A percentile compares a stretch with the other conserved stretches of the same genome.
phyloP scores from a whole-genome alignment of 2,113 vertebrate species.

The Forbesichthys papilliferus region DNA sequence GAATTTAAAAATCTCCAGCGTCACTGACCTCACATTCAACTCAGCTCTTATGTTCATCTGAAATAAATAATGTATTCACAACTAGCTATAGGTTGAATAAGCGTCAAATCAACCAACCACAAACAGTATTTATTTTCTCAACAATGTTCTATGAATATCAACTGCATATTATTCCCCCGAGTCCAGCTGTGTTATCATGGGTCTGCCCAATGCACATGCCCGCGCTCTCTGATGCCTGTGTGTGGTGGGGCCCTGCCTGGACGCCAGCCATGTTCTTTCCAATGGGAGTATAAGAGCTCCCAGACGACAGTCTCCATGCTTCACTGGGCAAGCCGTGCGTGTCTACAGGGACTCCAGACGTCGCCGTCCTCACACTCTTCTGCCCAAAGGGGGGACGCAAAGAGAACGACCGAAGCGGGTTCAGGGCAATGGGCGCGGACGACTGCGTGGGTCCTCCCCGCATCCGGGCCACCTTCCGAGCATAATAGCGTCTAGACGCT shows the following conservation, averaged over 20 bases:
- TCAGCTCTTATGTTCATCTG: too few species aligned
- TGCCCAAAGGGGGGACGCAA: not conserved
- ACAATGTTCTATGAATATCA: slow-evolving; percentile 21
- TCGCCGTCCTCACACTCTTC: slow-evolving; percentile 44
- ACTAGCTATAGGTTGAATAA: too few species aligned
- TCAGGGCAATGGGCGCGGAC: not conserved
- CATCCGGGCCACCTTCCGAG: slow-evolving; percentile 2
- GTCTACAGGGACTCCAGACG: slow-evolving; percentile 57
- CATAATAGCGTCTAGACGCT: slow-evolving; percentile 2
- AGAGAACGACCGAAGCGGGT: not conserved
- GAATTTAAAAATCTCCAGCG: too few species aligned
- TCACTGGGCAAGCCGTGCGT: slow-evolving; percentile 61
- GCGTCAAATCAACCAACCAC: too few species aligned
- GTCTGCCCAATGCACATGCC: slow-evolving; percentile 11
- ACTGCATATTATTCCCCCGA: slow-evolving; percentile 55
- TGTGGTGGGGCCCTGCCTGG: slow-evolving; percentile 7
- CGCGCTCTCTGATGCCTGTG: not conserved
- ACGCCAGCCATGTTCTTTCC: not conserved
- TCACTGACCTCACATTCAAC: too few species aligned
- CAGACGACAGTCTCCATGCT: slow-evolving; percentile 51
- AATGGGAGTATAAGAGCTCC: not conserved
- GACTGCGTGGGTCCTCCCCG: not conserved
- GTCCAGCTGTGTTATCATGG: slow-evolving; percentile 15
- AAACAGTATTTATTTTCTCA: too few species aligned
- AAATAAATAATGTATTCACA: too few species aligned